Evolutionary conservation across 2,888 invertebrate species (phyloP), one percentile per base, ranked within the genome.

Genomic region (Panopea generosa): DNA sequence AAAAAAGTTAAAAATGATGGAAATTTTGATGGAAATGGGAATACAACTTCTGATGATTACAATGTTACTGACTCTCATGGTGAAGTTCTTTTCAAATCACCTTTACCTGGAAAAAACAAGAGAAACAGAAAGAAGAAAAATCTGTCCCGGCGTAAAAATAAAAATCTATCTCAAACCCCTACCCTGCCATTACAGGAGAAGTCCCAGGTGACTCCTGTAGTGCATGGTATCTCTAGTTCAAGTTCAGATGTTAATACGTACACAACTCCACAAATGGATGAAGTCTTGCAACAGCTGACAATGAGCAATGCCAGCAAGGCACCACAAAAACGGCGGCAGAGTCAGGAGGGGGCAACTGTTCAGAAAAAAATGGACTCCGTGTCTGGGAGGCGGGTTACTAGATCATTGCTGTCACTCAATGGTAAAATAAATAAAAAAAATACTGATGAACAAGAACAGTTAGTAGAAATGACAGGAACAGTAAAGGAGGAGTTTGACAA

Each of bases 191-290:
- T 33, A 33, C 61, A 43, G 26, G 14, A 18, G 11, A 45, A 43
- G n/a, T 20, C 43, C 11, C 59, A 59, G 45, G 26, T 43, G 16
- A 59, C 59, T 24, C 59, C 59, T 16, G 16, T 45, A 1, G 18
- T 59, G 38, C 9, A 22, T 16, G 2, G 43, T 45, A 11, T 4
- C 33, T 11, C 33, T 11, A 33, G 33, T 33, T 11, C 4, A 33
- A 49, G 16, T 9, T 2, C 3, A 18, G 57, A 52, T 9, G 20
- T 27, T 14, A 55, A 53, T 45, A 56, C 50, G 14, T 73, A 72
- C 20, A 83, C 77, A 43, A 84, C 85, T 43, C 85, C 85, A 53
- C 72, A 72, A 40, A 84, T 83, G 79, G 78, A 84, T 74, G 83
- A 79, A 59, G 53, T 56, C 4, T 24, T 77, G 0, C 67, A 71